Base-by-base conservation (phyloP, 2,888 invertebrate species). In the Pollenia amentaria region DNA sequence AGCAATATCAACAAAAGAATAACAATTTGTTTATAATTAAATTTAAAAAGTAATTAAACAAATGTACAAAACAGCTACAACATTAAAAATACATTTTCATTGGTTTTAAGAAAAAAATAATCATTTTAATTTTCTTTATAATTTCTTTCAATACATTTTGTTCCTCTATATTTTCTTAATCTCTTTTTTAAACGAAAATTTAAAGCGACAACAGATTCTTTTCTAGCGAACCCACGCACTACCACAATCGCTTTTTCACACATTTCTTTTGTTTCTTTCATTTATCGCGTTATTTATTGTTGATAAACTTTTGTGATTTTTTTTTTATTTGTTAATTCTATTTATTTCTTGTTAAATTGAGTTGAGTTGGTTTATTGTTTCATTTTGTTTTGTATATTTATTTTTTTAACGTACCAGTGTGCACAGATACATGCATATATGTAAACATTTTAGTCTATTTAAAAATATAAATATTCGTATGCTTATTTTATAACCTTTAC, bases 181-280 rank as follows among this genome's bases (percentile, higher is more conserved):
- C 42, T 16, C 29, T 10, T 53, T 57, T 44, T 62, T 57, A 65
- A 4, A 6, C 3, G 21, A 11, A 12, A 11, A 21, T 67, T 46
- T 14, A 55, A 69, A 46, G 55, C 75, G 53, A 75, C 53, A 79
- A 53, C 40, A 53, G 8, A 38, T 53, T 53, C 60, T 48, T 64
- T 62, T 64, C 18, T 42, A 42, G 76, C 10, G 57, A 42, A 60
- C 76, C 76, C 65, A 72, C 65, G 76, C 77, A 76, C 18, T 38
- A 55, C 12, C 57, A 70, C 55, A 72, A 65, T 77, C 40, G 29
- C 70, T 80, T 42, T 53, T 44, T 77, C 60, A 83, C 67, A 55
- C 16, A 60, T 73, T 65, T 29, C 67, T 72, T 85, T 73, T 40
- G 65, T 62, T 81, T 80, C 11, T 29, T 64, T 65, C 38, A n/a